Evolutionary conservation across 2,888 invertebrate species (phyloP).

Genomic region (Macropis europaea): DNA sequence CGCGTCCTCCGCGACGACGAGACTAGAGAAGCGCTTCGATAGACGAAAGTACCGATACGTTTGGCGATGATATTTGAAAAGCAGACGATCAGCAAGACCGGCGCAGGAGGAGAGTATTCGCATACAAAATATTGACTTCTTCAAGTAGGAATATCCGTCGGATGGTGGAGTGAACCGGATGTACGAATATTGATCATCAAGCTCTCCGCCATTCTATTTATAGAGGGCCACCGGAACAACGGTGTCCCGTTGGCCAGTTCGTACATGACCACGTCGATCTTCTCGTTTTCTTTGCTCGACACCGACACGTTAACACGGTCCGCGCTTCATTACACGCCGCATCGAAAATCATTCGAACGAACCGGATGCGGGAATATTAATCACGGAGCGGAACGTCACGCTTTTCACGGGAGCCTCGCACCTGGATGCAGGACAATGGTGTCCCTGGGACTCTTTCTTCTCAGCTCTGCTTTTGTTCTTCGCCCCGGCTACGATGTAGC

Average conservation of each 20-base stretch:
- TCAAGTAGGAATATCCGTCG: constrained; percentile 48
- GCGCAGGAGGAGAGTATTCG: neutral
- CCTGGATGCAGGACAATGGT: constrained; percentile 32
- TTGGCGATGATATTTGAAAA: too few species aligned
- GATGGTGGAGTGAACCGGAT: constrained; percentile 45
- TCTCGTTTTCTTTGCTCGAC: constrained; percentile 54
- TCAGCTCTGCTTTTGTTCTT: neutral
- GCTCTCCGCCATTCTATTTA: constrained; percentile 51
- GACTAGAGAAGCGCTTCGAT: too few species aligned
- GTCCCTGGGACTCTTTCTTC: neutral
- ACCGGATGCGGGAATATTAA: constrained; percentile 38
- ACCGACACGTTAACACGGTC: constrained; percentile 29
- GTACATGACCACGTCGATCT: constrained; percentile 35
- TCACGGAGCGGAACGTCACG: constrained; percentile 6
- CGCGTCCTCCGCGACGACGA: constrained; percentile 16
- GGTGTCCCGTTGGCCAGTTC: constrained; percentile 50
- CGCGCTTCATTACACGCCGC: constrained; percentile 9
- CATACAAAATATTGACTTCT: constrained; percentile 37
- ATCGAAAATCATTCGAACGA: constrained; percentile 20
- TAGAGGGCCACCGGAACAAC: constrained; percentile 55
- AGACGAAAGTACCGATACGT: too few species aligned
- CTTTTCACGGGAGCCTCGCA: constrained; percentile 3
- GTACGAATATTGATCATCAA: constrained; percentile 58
- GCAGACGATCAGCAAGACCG: too few species aligned
- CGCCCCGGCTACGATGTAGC: neutral